These are phyloP conservation scores for Troides helena DNA, from an alignment of 2,888 invertebrate genomes.

Conservation along the genomic window DNA sequence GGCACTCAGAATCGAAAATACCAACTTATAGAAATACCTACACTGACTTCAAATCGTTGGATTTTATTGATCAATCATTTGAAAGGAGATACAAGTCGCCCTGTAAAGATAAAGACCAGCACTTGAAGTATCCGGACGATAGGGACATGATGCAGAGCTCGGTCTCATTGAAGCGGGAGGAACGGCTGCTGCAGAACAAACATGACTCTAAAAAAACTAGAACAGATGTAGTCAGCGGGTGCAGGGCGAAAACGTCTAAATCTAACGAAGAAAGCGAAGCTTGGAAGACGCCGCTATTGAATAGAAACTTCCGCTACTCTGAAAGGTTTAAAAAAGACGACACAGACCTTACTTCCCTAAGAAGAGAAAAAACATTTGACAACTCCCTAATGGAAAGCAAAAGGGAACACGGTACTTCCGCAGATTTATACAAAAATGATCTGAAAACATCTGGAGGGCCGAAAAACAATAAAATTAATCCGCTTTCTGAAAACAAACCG, in stretches of 20 bases:
- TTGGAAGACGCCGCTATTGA: conserved; percentile 72
- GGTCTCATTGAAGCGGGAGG: conserved; percentile 69
- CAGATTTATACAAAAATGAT: conserved; percentile 57
- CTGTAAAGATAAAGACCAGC: conserved; percentile 70
- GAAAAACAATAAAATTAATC: conserved; percentile 56
- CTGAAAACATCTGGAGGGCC: conserved; percentile 62
- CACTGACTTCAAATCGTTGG: conserved; percentile 66
- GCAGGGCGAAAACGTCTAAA: conserved; percentile 72
- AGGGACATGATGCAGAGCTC: conserved; percentile 69
- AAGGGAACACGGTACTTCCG: conserved; percentile 60
- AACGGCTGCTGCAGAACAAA: conserved; percentile 72
- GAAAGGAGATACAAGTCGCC: conserved; percentile 71
- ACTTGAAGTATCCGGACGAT: conserved; percentile 66
- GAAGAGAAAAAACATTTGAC: conserved; percentile 77
- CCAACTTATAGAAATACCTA: conserved; percentile 55
- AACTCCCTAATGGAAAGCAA: conserved; percentile 63
- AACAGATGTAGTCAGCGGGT: conserved; percentile 71
- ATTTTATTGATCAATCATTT: conserved; percentile 59
- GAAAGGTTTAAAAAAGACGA: conserved; percentile 72
- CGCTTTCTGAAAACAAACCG: conserved; percentile 61
- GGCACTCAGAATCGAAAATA: conserved; percentile 55
- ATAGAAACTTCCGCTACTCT: conserved; percentile 73
- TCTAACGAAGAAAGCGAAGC: conserved; percentile 67
- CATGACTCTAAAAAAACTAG: conserved; percentile 74
- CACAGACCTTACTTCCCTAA: conserved; percentile 57